A percentile compares a stretch with the other conserved stretches of the same genome.
Evolutionary conservation across 2,113 vertebrate genomes (phyloP).

Genomic region (Cryptomyrus ogoouensis): DNA sequence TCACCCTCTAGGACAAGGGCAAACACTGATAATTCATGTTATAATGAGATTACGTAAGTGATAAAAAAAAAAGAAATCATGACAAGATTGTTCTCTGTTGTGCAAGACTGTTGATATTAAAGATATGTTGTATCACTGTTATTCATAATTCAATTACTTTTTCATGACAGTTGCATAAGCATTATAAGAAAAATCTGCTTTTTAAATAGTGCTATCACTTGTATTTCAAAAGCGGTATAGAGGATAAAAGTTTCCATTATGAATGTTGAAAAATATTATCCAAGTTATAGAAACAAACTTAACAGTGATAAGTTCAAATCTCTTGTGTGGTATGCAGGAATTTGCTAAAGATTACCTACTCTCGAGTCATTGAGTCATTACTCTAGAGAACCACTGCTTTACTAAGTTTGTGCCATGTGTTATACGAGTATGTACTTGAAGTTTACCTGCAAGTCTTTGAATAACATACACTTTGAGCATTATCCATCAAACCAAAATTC

Average conservation of each 20-base stretch:
- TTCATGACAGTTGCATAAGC: conserved; percentile 64
- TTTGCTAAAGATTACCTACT: conserved; percentile 23
- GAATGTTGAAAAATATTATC: conserved; percentile 41
- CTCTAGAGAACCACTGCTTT: neutral
- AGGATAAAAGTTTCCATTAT: conserved; percentile 50
- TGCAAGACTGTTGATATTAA: conserved; percentile 63
- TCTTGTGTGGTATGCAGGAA: conserved; percentile 37
- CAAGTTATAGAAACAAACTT: conserved; percentile 47
- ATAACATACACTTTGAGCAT: neutral
- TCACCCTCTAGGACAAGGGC: conserved; percentile 41
- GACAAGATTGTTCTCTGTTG: conserved; percentile 41
- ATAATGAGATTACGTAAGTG: neutral
- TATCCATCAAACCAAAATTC: neutral
- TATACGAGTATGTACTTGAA: neutral
- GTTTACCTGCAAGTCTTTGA: neutral
- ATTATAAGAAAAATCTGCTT: conserved; percentile 66
- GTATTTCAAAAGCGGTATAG: conserved; percentile 62
- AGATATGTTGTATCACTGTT: conserved; percentile 60
- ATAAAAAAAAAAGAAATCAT: conserved; percentile 54
- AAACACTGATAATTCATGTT: conserved; percentile 41
- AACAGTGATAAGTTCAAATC: conserved; percentile 37
- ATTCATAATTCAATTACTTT: conserved; percentile 64
- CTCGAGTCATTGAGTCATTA: neutral
- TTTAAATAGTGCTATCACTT: conserved; percentile 66
- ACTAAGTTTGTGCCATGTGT: neutral